Base-by-base conservation (phyloP, 2,888 invertebrate species). In the Hirudinaria manillensis region DNA sequence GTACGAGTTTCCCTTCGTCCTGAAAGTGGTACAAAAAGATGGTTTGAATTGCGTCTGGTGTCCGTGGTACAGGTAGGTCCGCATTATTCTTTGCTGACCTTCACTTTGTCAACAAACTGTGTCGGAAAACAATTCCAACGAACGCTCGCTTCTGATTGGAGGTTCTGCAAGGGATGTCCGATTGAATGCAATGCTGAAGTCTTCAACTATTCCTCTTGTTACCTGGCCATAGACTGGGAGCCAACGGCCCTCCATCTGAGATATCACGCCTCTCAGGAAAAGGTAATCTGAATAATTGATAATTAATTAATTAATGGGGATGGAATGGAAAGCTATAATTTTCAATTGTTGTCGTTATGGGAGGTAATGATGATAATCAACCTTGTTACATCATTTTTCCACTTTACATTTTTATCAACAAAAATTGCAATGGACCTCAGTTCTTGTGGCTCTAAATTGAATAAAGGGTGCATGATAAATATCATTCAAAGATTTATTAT, bases 161-260 rank as follows among this genome's bases (percentile, higher is more conserved):
- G 89, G 82, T 92, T 93, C 85, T 94, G 94, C 84, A 88, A 92
- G 80, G 95, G 94, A 77, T 93, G 94, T 86, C 88, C 89, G 80
- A 88, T 95, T 82, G 90, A 91, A 55, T 91, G 91, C 83, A 85
- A 85, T 78, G 85, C 85, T 77, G 84, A 85, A 34, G 82, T 70
- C 83, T 77, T 83, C 80, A 81, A 81, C 76, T 80, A 81, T 78
- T 81, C 81, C 34, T 81, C 82, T 77, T 83, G 83, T n/a, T 87
- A 89, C 83, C 88, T 94, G 79, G 93, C 93, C 78, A 91, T 95
- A 78, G 94, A 95, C 87, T 95, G 95, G 94, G 94, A 95, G 86
- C 93, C 93, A 77, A 94, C 94, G 0, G 94, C 94, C 68, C 87
- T 94, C 80, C 94, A 95, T 87, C 89, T 95, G 81, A 89, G 94